Base-by-base conservation (phyloP, 1,140 invertebrate genomes). In the Armadillidium nasatum region DNA sequence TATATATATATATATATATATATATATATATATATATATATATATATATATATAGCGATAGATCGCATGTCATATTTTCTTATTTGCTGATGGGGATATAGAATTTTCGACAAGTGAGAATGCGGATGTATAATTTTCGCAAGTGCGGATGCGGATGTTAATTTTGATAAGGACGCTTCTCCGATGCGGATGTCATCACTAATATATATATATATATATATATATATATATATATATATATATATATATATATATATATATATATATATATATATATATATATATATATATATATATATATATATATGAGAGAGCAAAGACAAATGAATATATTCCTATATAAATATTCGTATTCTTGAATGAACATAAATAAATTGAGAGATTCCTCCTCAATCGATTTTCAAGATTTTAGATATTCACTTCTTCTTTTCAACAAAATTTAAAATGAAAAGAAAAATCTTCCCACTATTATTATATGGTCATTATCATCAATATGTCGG, bases 11-110 rank as follows among this genome's bases (percentile, higher is more conserved):
- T 60, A 50, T 60, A 60, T 60, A 60, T 60, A 60, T 60, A 60
- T 60, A 60, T 60, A 60, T 60, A 60, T 60, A 60, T 60, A 60
- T 60, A 60, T 60, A 50, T 60, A 60, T 60, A 60, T 60, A 60
- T 60, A 60, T 60, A 60, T 60, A 60, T 60, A 60, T 60, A 60
- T 60, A 60, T 60, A 60, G n/a, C n/a, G n/a, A n/a, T n/a, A n/a
- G n/a, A n/a, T n/a, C n/a, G n/a, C n/a, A n/a, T n/a, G n/a, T n/a
- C n/a, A n/a, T n/a, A n/a, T n/a, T n/a, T n/a, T n/a, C n/a, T n/a
- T n/a, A n/a, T n/a, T n/a, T n/a, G n/a, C n/a, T n/a, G n/a, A n/a
- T n/a, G n/a, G n/a, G n/a, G n/a, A n/a, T n/a, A n/a, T n/a, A n/a
- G n/a, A n/a, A n/a, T n/a, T n/a, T n/a, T n/a, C n/a, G n/a, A n/a